Conservation (phyloP, 2,888 invertebrate genomes). For the Cantharis nigra region DNA sequence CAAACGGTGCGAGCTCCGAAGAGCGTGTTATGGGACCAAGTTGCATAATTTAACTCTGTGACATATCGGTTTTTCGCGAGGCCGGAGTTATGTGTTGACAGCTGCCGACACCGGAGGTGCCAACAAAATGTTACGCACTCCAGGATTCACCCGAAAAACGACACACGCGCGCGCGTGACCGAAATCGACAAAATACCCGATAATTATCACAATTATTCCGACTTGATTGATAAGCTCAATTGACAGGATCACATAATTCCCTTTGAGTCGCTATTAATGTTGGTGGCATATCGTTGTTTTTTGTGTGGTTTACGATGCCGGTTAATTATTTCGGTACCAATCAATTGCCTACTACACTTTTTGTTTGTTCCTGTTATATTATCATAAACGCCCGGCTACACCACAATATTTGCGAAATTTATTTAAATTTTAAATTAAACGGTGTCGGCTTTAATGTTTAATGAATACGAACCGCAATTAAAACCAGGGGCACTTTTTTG, state of each 20-base stretch:
- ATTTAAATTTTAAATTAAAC: conserved; percentile 24
- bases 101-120: conserved; percentile 22
- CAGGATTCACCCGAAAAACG: conserved; percentile 5
- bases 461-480: conserved; percentile 12
- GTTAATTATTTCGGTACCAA: conserved; percentile 20
- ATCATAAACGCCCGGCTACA: not conserved
- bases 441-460: conserved; percentile 14
- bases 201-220: conserved; percentile 23
- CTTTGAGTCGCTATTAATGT: not conserved
- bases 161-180: not conserved
- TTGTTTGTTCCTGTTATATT: not conserved
- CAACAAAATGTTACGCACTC: conserved; percentile 8
- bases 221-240: conserved; percentile 18
- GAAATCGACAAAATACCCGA: conserved; percentile 12
- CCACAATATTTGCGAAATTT: conserved; percentile 12
- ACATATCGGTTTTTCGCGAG: conserved; percentile 30
- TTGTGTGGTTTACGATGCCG: conserved; percentile 10
- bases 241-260: not conserved
- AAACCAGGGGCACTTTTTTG: not conserved
- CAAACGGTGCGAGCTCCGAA: conserved; percentile 1
- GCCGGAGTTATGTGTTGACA: conserved; percentile 12
- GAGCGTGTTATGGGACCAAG: conserved; percentile 36
- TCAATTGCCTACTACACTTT: not conserved
- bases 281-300: conserved; percentile 18
- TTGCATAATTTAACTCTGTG: conserved; percentile 41